These are phyloP conservation scores for Oreochromis aureus DNA, from an alignment of 2,113 vertebrate genomes.

Conservation along the genomic window DNA sequence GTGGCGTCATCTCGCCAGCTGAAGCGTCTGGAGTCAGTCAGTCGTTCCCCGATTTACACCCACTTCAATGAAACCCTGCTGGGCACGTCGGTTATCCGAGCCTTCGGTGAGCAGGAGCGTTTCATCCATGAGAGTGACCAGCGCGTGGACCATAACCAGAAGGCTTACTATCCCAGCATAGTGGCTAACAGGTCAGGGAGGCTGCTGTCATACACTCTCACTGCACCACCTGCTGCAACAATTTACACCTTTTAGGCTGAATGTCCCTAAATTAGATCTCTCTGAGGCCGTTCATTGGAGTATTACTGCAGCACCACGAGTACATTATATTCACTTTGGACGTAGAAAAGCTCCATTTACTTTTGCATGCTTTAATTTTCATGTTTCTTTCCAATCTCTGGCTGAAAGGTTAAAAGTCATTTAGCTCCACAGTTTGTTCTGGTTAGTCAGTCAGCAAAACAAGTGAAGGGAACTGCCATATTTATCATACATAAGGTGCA, in stretches of 20 bases:
- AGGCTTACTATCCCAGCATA: slow-evolving; percentile 92
- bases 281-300: background rate
- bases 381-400: background rate
- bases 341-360: background rate
- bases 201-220: background rate
- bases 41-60: slow-evolving; percentile 90
- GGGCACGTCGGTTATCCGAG: slow-evolving; percentile 89
- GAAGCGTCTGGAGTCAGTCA: slow-evolving; percentile 91
- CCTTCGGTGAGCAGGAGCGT: slow-evolving; percentile 85
- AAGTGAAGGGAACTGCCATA: no score
- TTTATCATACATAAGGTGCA: no score
- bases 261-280: background rate
- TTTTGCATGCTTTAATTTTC: background rate
- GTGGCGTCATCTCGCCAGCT: slow-evolving; percentile 92
- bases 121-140: slow-evolving; percentile 85
- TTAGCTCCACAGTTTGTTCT: no score
- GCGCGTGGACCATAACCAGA: slow-evolving; percentile 92
- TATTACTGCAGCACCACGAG: background rate
- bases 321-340: background rate
- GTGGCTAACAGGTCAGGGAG: slow-evolving; percentile 87
- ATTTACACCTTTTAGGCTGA: background rate
- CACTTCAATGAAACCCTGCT: slow-evolving; percentile 93
- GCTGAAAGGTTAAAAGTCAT: background rate
- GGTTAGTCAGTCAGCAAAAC: no score
- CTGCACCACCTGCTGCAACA: background rate